Percentiles rank a stretch among this genome's conserved stretches.
phyloP scores from a whole-genome alignment of 1,140 invertebrate species.

The Papilio machaon region DNA sequence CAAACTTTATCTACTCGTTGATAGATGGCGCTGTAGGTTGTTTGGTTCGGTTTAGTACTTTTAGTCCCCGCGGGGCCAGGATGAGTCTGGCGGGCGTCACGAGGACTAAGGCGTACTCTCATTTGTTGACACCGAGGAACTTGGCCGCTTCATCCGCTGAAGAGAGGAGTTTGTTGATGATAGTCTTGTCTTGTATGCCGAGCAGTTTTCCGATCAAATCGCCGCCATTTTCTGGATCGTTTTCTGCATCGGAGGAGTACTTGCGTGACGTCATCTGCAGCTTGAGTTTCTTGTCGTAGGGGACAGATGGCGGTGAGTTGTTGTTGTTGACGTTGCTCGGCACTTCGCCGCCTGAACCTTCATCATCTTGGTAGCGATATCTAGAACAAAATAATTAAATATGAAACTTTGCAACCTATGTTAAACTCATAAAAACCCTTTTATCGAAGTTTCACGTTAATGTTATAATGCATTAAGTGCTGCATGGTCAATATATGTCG shows the following conservation, averaged over 20 bases:
- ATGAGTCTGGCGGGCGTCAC: conserved; percentile 74
- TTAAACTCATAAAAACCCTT: background rate
- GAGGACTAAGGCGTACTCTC: conserved; percentile 81
- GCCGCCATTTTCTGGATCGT: conserved; percentile 83
- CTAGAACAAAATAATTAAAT: conserved; percentile 50
- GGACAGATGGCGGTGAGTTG: conserved; percentile 73
- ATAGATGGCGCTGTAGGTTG: conserved; percentile 67
- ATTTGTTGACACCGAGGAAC: conserved; percentile 90
- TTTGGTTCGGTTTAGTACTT: conserved; percentile 55
- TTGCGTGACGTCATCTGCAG: conserved; percentile 78
- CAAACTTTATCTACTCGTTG: conserved; percentile 56
- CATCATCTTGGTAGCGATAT: conserved; percentile 72
- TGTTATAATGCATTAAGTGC: background rate
- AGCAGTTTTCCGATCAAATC: conserved; percentile 95
- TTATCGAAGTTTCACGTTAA: background rate
- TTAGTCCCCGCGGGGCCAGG: conserved; percentile 76
- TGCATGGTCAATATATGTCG: background rate
- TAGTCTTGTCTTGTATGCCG: conserved; percentile 92
- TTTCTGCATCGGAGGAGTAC: conserved; percentile 74
- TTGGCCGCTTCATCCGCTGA: conserved; percentile 94
- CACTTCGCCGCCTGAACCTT: conserved; percentile 75
- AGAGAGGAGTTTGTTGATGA: conserved; percentile 92
- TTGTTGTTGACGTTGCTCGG: conserved; percentile 82
- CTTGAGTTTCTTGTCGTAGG: conserved; percentile 82
- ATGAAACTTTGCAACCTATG: background rate